A percentile compares a stretch with the other conserved stretches of the same genome.
These are phyloP conservation scores for Odontocolon sp. DNA, from an alignment of 2,888 invertebrate species.

Conservation along the genomic window DNA sequence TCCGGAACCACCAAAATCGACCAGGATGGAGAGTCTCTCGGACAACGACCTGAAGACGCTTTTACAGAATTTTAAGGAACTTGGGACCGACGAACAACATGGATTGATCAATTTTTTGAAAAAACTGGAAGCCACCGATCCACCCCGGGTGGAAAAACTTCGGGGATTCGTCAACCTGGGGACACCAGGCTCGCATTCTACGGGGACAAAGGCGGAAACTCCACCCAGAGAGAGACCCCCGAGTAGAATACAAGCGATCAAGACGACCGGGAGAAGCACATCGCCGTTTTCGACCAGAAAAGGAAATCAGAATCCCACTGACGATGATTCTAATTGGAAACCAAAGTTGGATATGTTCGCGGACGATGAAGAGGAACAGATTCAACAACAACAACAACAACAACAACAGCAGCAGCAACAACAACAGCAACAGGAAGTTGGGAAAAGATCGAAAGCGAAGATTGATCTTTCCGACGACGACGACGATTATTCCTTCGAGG, in stretches of 20 bases:
- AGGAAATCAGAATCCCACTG: slow-evolving; percentile 80
- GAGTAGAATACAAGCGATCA: slow-evolving; percentile 48
- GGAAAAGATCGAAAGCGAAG: slow-evolving; percentile 72
- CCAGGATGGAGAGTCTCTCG: slow-evolving; percentile 88
- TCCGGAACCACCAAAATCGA: slow-evolving; percentile 70
- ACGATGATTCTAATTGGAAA: slow-evolving; percentile 76
- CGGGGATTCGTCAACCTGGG: slow-evolving; percentile 88
- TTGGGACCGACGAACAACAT: slow-evolving; percentile 91
- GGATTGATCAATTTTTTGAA: slow-evolving; percentile 91
- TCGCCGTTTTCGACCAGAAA: slow-evolving; percentile 83
- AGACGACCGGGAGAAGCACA: slow-evolving; percentile 69
- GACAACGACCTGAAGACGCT: slow-evolving; percentile 91
- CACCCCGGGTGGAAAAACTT: slow-evolving; percentile 89
- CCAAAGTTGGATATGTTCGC: slow-evolving; percentile 78
- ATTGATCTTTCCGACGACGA: slow-evolving; percentile 86
- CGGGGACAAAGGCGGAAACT: slow-evolving; percentile 4
- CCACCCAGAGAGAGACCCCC: slow-evolving; percentile 61
- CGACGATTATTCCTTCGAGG: slow-evolving; percentile 92
- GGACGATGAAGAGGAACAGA: slow-evolving; percentile 75
- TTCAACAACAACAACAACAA: slow-evolving; percentile 46
- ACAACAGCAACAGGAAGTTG: slow-evolving; percentile 49
- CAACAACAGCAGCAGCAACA: slow-evolving; percentile 62
- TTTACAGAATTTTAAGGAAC: slow-evolving; percentile 90
- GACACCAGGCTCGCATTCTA: slow-evolving; percentile 56
- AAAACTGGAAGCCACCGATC: slow-evolving; percentile 89